Evolutionary conservation across 1,140 invertebrate genomes (phyloP).

Genomic region (Saccostrea cuccullata): DNA sequence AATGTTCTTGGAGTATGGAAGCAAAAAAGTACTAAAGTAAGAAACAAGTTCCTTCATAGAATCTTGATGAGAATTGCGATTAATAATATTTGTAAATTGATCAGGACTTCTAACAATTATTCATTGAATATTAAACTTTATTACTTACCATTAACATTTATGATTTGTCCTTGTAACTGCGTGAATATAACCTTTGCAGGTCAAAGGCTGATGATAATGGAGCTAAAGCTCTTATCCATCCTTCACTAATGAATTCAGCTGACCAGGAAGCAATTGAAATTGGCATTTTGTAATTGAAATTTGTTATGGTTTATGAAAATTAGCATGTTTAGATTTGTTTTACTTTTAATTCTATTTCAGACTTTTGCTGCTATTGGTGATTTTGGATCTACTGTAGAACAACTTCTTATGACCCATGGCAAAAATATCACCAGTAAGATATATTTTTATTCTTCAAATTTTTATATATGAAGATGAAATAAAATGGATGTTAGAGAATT

Average conservation of each 20-base stretch:
- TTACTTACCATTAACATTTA: too few species aligned
- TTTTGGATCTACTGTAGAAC: conserved; percentile 5
- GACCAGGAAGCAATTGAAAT: conserved; percentile 36
- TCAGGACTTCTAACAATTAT: too few species aligned
- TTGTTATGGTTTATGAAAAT: background rate
- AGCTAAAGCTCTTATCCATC: background rate
- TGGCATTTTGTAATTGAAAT: background rate
- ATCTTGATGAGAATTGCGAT: too few species aligned
- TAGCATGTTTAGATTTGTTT: background rate
- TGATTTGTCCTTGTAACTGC: background rate
- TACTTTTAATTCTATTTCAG: conserved; percentile 58
- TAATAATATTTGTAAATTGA: too few species aligned
- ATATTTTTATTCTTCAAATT: background rate
- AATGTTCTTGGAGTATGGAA: conserved; percentile 87
- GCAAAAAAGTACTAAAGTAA: conserved; percentile 83
- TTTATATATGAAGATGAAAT: too few species aligned
- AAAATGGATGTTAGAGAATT: too few species aligned
- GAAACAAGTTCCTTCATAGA: background rate
- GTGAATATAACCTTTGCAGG: background rate
- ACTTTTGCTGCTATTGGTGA: conserved; percentile 79
- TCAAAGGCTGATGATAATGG: conserved; percentile 5
- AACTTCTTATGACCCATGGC: conserved; percentile 8
- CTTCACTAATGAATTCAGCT: conserved; percentile 26
- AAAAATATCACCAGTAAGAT: background rate
- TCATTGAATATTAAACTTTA: too few species aligned